These are phyloP conservation scores for Porphyrio hochstetteri DNA, from an alignment of 2,113 vertebrate genomes.

Conservation along the genomic window DNA sequence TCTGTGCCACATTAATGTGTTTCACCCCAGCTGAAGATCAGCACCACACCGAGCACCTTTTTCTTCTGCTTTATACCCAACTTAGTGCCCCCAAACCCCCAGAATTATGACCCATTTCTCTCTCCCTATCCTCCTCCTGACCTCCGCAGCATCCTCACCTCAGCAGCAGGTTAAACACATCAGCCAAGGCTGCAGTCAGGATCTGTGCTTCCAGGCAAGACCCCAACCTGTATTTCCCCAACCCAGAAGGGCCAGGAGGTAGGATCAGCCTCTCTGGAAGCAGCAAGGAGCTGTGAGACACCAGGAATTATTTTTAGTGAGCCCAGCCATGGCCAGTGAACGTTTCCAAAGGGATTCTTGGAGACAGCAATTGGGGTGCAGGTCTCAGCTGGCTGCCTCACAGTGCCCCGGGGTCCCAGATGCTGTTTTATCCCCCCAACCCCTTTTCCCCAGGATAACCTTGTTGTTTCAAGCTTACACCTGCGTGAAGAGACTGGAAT, in stretches of 20 bases:
- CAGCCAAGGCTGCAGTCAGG: rapidly evolving
- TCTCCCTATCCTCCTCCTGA: not conserved
- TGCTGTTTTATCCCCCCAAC: not conserved
- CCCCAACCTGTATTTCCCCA: no score
- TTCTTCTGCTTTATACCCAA: not conserved
- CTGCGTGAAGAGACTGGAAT: slow-evolving; percentile 33
- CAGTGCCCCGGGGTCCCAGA: not conserved
- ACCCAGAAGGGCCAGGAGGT: not conserved
- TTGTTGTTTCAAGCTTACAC: slow-evolving; percentile 20
- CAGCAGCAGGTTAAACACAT: not conserved
- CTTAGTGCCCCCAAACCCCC: rapidly evolving
- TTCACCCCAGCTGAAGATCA: not conserved
- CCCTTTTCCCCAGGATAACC: not conserved
- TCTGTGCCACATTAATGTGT: rapidly evolving
- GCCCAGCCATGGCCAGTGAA: no score
- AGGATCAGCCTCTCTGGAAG: not conserved
- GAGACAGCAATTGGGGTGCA: not conserved
- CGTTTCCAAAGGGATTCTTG: not conserved
- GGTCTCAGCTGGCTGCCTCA: not conserved
- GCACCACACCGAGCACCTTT: not conserved
- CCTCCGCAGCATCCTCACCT: not conserved
- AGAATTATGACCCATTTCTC: not conserved
- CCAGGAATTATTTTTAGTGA: not conserved
- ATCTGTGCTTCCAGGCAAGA: not conserved
- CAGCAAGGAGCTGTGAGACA: not conserved